phyloP scores from a whole-genome alignment of 1,140 invertebrate genomes.

The Lasioglossum baleicum region DNA sequence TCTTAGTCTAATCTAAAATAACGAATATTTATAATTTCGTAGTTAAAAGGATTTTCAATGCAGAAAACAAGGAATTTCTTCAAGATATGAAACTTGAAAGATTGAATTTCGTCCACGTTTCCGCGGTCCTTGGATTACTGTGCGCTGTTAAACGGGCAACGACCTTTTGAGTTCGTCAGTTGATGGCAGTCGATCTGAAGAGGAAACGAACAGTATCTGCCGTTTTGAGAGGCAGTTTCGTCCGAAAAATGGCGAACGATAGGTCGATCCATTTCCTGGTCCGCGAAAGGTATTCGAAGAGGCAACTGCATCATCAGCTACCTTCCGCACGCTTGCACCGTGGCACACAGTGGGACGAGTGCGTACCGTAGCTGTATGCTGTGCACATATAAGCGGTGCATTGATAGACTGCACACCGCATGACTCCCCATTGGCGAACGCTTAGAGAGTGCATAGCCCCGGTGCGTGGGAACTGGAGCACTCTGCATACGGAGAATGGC shows the following conservation, averaged over 20 bases:
- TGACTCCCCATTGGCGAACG: constrained; percentile 45
- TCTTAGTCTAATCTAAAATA: too few relatives aligned
- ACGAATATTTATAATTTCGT: too few relatives aligned
- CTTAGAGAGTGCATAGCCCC: constrained; percentile 45
- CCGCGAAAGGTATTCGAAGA: constrained; percentile 39
- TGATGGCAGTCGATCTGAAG: too few relatives aligned
- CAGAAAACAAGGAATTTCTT: too few relatives aligned
- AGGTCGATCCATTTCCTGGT: constrained; percentile 34
- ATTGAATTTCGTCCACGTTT: too few relatives aligned
- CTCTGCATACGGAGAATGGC: constrained; percentile 64
- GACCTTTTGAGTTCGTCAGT: too few relatives aligned
- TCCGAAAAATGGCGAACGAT: neutral
- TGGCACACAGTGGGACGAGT: constrained; percentile 37
- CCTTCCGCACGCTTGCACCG: constrained; percentile 17
- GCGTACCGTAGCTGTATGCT: constrained; percentile 42
- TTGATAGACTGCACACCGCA: constrained; percentile 22
- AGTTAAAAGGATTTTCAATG: too few relatives aligned
- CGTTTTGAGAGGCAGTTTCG: neutral
- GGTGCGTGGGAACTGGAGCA: constrained; percentile 64
- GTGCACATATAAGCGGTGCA: constrained; percentile 39
- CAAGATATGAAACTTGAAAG: too few relatives aligned
- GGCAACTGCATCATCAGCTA: constrained; percentile 36
- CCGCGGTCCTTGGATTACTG: too few relatives aligned
- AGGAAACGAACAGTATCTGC: too few relatives aligned
- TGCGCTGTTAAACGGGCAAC: too few relatives aligned